Conservation (phyloP, 2,113 vertebrate species). For the Pollachius pollachius region DNA sequence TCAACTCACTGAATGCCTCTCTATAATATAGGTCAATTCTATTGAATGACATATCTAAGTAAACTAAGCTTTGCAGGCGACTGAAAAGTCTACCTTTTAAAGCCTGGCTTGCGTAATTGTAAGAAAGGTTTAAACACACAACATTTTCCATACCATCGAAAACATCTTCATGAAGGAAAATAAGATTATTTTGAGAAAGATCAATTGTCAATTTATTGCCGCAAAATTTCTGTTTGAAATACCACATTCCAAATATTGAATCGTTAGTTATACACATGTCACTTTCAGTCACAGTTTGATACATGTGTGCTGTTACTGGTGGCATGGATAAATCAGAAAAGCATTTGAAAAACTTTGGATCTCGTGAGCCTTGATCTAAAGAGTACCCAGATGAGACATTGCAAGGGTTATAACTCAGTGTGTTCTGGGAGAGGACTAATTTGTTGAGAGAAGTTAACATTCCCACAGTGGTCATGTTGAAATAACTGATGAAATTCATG, state of each 20-base stretch:
- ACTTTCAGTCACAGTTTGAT: conserved; percentile 9
- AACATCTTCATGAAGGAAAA: conserved; percentile 50
- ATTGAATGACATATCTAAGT: conserved; percentile 75
- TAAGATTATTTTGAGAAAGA: conserved; percentile 77
- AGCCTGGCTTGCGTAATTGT: conserved; percentile 77
- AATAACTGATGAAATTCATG: conserved; percentile 73
- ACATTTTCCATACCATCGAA: conserved; percentile 72
- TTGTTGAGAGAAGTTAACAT: conserved; percentile 45
- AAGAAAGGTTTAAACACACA: conserved; percentile 76
- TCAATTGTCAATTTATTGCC: conserved; percentile 51
- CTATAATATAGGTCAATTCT: conserved; percentile 76
- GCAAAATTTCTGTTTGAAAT: conserved; percentile 52
- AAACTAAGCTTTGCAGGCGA: conserved; percentile 55
- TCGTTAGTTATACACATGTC: conserved; percentile 1
- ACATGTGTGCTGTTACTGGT: conserved; percentile 1
- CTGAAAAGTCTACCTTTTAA: conserved; percentile 56
- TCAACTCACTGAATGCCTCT: conserved; percentile 65
- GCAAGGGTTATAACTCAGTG: conserved; percentile 58
- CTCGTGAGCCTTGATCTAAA: conserved; percentile 10
- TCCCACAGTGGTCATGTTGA: conserved; percentile 52
- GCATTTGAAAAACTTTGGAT: conserved; percentile 22
- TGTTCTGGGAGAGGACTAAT: conserved; percentile 74
- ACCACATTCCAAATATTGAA: conserved; percentile 1
- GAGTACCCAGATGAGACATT: neutral
- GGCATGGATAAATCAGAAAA: conserved; percentile 4